phyloP scores from a whole-genome alignment of 2,888 invertebrate genomes.

The Cantharis rustica region DNA sequence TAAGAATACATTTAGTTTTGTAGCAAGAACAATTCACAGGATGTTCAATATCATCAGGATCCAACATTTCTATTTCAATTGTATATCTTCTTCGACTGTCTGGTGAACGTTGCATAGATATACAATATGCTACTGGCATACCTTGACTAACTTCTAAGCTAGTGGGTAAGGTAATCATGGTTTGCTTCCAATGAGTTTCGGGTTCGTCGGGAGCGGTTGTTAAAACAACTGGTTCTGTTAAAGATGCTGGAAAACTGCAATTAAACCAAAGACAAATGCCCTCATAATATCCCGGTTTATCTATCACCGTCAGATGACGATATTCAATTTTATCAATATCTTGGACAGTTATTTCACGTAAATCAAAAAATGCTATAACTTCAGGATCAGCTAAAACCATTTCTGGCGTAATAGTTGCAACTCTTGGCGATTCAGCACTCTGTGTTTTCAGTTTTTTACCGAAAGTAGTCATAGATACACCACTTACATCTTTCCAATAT shows the following conservation, averaged over 20 bases:
- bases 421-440: conserved; percentile 70
- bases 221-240: conserved; percentile 53
- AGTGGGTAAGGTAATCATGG: conserved; percentile 74
- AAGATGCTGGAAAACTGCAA: conserved; percentile 68
- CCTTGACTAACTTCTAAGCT: conserved; percentile 62
- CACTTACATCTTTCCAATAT: conserved; percentile 80
- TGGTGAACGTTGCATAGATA: conserved; percentile 63
- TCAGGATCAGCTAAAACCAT: conserved; percentile 69
- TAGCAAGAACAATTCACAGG: conserved; percentile 79
- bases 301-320: conserved; percentile 65
- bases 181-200: conserved; percentile 77
- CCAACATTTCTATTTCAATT: conserved; percentile 71
- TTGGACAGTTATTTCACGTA: conserved; percentile 63
- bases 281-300: conserved; percentile 67
- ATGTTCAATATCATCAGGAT: conserved; percentile 72
- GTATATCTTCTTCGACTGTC: conserved; percentile 66
- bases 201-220: conserved; percentile 64
- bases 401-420: conserved; percentile 60
- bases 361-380: conserved; percentile 70
- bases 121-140: conserved; percentile 72
- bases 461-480: conserved; percentile 76
- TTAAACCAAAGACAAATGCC: conserved; percentile 84
- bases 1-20: conserved; percentile 78
- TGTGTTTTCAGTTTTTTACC: conserved; percentile 65
- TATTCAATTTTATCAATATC: conserved; percentile 66